These are phyloP conservation scores for Cossypha polioptera DNA, from an alignment of 2,797 vertebrate genomes.

Conservation along the genomic window DNA sequence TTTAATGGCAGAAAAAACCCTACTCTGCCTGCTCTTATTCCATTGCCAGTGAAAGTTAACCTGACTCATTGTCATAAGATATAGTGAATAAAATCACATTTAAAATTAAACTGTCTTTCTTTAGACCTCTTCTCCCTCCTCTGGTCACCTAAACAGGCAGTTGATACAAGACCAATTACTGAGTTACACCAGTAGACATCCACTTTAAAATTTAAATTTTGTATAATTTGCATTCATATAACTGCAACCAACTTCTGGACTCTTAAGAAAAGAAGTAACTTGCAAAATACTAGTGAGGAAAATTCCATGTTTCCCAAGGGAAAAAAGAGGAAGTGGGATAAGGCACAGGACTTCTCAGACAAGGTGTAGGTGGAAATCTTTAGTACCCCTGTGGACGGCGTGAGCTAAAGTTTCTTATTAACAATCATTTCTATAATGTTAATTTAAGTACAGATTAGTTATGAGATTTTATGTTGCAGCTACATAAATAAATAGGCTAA, in stretches of 20 bases:
- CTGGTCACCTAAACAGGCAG: neutral
- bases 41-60: neutral
- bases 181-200: neutral
- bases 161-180: neutral
- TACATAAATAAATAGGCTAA: neutral
- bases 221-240: neutral
- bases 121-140: neutral
- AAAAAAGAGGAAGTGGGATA: neutral
- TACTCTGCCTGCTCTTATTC: neutral
- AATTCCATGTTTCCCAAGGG: neutral
- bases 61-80: neutral
- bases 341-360: neutral
- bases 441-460: slow-evolving; percentile 36
- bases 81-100: neutral
- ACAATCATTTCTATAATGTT: neutral
- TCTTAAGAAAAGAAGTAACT: neutral
- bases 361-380: neutral
- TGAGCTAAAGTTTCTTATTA: neutral
- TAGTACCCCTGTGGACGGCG: fast-evolving
- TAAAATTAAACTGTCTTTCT: neutral
- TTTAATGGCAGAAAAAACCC: neutral
- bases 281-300: neutral
- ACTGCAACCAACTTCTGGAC: neutral
- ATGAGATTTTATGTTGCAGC: neutral
- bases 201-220: neutral